Conservation (phyloP, 2,888 invertebrate genomes). For the Euzophera pinguis region DNA sequence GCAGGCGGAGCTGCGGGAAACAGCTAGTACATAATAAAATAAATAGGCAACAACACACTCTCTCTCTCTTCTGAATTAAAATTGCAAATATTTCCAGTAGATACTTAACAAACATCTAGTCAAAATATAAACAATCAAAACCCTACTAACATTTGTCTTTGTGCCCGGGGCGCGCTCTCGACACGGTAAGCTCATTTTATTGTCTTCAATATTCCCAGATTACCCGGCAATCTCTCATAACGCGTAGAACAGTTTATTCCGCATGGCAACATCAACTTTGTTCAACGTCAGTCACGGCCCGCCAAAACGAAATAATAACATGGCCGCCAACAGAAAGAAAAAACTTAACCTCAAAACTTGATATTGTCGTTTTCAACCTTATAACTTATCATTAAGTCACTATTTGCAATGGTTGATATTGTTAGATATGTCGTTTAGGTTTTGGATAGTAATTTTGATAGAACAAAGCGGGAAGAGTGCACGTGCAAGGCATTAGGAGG, state of each 20-base stretch:
- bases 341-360: conserved; percentile 24
- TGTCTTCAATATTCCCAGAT: conserved; percentile 80
- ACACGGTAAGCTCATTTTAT: conserved; percentile 72
- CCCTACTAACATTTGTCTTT: conserved; percentile 44
- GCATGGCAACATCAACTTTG: conserved; percentile 76
- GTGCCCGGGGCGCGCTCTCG: conserved; percentile 36
- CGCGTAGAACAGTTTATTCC: conserved; percentile 76
- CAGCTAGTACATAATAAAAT: too few species aligned
- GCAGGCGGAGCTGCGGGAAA: too few species aligned
- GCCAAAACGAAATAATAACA: conserved; percentile 77
- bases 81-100: neutral
- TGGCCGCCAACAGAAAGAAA: conserved; percentile 30
- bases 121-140: conserved; percentile 37
- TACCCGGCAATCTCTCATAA: conserved; percentile 76
- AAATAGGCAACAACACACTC: too few species aligned
- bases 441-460: conserved; percentile 47
- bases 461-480: conserved; percentile 68
- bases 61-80: too few species aligned
- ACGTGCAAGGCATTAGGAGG: conserved; percentile 69
- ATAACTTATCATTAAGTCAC: conserved; percentile 18
- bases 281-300: conserved; percentile 70
- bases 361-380: conserved; percentile 26
- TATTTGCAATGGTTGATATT: conserved; percentile 20
- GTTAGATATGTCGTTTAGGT: conserved; percentile 27
- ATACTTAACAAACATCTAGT: conserved; percentile 4